phyloP scores from a whole-genome alignment of 2,113 vertebrate species.

The Strix uralensis region DNA sequence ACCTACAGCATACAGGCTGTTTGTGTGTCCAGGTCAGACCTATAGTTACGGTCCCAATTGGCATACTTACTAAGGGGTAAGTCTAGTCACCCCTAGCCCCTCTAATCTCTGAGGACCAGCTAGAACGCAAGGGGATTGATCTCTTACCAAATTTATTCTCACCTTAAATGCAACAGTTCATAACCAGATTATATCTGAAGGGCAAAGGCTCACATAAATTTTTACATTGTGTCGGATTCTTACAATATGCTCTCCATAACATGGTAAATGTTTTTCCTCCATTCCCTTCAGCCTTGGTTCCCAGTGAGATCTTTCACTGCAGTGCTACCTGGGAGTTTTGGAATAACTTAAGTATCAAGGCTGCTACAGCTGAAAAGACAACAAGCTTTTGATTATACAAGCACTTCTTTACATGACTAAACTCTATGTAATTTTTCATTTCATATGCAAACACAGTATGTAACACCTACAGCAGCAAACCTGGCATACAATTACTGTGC shows the following conservation, averaged over 20 bases:
- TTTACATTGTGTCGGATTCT: not conserved
- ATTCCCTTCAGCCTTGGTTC: not conserved
- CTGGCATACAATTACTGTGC: not conserved
- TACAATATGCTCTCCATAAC: not conserved
- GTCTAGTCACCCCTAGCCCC: no score
- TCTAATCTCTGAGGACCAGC: no score
- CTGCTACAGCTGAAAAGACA: not conserved
- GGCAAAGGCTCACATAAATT: not conserved
- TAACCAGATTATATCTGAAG: not conserved
- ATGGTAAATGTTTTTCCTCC: not conserved
- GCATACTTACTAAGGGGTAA: no score
- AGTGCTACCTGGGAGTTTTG: not conserved
- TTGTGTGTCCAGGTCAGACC: no score
- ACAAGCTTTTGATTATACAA: not conserved
- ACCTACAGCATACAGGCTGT: no score
- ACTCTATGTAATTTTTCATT: not conserved
- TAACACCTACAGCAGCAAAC: not conserved
- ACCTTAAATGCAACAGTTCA: not conserved
- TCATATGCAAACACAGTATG: not conserved
- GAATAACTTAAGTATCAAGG: not conserved
- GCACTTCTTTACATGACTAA: not conserved
- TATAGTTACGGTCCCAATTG: no score
- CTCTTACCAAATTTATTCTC: no score
- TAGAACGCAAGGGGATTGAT: no score
- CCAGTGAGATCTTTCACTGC: not conserved